Evolutionary conservation across 2,888 invertebrate species (phyloP).

Genomic region (Cordilura impudica): DNA sequence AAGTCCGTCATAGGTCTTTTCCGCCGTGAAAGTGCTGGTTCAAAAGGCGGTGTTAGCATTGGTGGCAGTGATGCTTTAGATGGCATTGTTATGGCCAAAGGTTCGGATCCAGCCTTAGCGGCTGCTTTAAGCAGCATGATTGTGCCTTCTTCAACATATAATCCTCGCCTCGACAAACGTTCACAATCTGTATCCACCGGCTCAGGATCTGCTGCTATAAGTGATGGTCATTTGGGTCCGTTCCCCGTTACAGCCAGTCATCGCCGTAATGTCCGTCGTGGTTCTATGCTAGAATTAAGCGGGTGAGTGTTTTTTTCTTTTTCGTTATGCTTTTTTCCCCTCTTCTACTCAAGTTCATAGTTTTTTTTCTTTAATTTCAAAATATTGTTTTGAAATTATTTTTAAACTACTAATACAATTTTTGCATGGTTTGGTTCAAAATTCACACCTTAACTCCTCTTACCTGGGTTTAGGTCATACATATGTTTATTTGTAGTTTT

Average conservation of each 20-base stretch:
- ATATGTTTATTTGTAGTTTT: background rate
- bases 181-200: constrained; percentile 72
- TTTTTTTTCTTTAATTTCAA: constrained; percentile 11
- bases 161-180: constrained; percentile 73
- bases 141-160: constrained; percentile 77
- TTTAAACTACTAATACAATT: background rate
- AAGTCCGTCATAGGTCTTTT: constrained; percentile 94
- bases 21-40: constrained; percentile 88
- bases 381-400: background rate
- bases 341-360: constrained; percentile 19
- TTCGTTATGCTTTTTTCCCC: constrained; percentile 24
- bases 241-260: constrained; percentile 84
- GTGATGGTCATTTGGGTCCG: constrained; percentile 80
- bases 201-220: constrained; percentile 68
- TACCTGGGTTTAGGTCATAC: background rate
- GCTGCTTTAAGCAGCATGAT: constrained; percentile 73
- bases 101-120: constrained; percentile 79
- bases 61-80: constrained; percentile 79
- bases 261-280: constrained; percentile 84
- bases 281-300: constrained; percentile 90
- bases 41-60: constrained; percentile 80
- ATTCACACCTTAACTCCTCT: background rate
- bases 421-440: constrained; percentile 1
- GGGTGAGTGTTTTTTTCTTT: constrained; percentile 80
- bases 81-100: constrained; percentile 75